Percentiles rank a stretch among this genome's conserved stretches.
phyloP scores from a whole-genome alignment of 2,113 vertebrate species.

The Megaceryle maxima region DNA sequence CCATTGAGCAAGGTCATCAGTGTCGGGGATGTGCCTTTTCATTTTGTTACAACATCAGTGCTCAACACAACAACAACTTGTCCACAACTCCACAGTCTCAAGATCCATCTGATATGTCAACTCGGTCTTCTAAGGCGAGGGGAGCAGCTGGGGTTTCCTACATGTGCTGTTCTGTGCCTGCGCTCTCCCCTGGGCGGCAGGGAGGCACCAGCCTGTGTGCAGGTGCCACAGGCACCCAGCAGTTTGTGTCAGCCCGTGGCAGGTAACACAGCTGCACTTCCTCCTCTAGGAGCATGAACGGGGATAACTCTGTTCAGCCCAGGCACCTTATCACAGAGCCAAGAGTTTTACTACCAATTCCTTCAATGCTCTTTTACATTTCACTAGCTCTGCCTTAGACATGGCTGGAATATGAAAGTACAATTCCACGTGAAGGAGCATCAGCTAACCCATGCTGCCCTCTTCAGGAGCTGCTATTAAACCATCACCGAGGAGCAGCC shows the following conservation, averaged over 20 bases:
- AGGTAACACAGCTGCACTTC: not conserved
- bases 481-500: not conserved
- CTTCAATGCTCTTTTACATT: conserved; percentile 11
- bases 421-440: not conserved
- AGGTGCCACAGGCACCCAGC: not conserved
- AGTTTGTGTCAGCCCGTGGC: not conserved
- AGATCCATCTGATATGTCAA: rapidly evolving
- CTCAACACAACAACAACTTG: not conserved
- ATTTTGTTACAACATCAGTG: not conserved
- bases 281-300: not conserved
- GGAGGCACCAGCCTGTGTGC: not conserved
- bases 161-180: not conserved
- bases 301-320: not conserved
- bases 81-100: not conserved
- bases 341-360: conserved; percentile 15
- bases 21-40: not conserved
- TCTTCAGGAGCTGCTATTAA: not conserved
- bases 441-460: conserved; percentile 49
- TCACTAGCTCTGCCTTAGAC: conserved; percentile 1
- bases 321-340: not conserved
- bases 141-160: not conserved
- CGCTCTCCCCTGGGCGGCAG: rapidly evolving
- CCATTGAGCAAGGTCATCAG: not conserved
- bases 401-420: conserved; percentile 26
- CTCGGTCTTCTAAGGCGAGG: not conserved